A percentile compares a stretch with the other conserved stretches of the same genome.
Conservation (phyloP, 2,113 vertebrate genomes). For the Varanus komodoensis region DNA sequence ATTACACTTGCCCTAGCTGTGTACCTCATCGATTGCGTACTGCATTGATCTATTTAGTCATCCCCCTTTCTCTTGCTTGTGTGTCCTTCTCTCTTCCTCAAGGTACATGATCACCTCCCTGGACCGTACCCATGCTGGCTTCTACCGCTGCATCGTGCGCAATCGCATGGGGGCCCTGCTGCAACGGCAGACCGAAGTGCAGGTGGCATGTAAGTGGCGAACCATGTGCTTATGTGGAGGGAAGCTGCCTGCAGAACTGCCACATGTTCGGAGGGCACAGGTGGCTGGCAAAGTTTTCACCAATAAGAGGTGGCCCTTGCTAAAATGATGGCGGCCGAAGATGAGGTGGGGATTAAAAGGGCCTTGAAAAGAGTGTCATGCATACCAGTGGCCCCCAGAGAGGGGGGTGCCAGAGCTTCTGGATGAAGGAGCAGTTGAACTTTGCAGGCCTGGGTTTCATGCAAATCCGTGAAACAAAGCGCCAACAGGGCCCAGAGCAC, state of each 20-base stretch:
- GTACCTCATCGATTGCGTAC: neutral
- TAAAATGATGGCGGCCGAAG: neutral
- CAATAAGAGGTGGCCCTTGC: neutral
- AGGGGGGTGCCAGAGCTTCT: neutral
- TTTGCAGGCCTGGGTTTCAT: neutral
- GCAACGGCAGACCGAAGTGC: constrained; percentile 94
- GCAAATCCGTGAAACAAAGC: neutral
- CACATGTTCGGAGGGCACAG: too few species aligned
- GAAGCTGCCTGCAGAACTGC: neutral
- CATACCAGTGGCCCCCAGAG: neutral
- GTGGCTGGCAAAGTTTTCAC: neutral
- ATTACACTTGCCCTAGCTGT: neutral
- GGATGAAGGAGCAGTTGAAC: neutral
- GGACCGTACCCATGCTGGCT: constrained; percentile 93
- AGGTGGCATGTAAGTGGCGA: constrained; percentile 95
- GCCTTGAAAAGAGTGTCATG: neutral
- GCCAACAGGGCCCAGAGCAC: neutral
- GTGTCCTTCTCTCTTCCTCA: constrained; percentile 21
- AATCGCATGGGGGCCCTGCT: constrained; percentile 95
- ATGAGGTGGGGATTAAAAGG: neutral
- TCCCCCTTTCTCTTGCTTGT: constrained; percentile 27
- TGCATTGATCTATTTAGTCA: neutral
- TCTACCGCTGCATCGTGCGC: constrained; percentile 95
- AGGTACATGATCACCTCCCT: constrained; percentile 96
- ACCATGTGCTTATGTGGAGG: neutral